These are phyloP conservation scores for Musca domestica DNA, from an alignment of 1,140 invertebrate genomes.

Conservation along the genomic window DNA sequence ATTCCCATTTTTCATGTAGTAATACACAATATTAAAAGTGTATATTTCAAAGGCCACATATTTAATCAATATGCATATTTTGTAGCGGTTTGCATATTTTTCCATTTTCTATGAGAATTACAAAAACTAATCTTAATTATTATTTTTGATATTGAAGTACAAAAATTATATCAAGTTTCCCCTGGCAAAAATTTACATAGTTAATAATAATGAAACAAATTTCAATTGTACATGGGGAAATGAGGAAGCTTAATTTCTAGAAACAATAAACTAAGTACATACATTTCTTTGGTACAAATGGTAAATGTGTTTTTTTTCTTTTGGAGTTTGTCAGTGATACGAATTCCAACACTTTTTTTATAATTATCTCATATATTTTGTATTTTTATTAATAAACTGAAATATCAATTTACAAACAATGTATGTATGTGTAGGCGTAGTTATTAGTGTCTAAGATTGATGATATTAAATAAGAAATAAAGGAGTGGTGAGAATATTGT, in stretches of 20 bases:
- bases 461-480: background rate
- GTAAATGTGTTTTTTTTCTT: background rate
- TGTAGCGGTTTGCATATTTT: no score
- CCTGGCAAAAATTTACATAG: no score
- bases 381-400: constrained; percentile 53
- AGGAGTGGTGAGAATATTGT: no score
- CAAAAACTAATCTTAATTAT: no score
- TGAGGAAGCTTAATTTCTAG: background rate
- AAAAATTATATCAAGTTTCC: no score
- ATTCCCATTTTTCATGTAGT: no score
- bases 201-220: no score
- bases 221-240: background rate
- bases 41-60: no score
- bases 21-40: no score
- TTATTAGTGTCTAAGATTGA: background rate
- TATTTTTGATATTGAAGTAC: no score
- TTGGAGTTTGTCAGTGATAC: background rate
- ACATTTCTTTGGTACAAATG: background rate
- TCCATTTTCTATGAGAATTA: no score
- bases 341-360: constrained; percentile 5
- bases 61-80: no score
- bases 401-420: constrained; percentile 52
- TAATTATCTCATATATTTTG: constrained; percentile 15
- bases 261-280: background rate
- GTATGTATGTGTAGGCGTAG: constrained; percentile 22